These are phyloP conservation scores for Temnothorax curvispinosus DNA, from an alignment of 1,140 invertebrate genomes.

Conservation along the genomic window DNA sequence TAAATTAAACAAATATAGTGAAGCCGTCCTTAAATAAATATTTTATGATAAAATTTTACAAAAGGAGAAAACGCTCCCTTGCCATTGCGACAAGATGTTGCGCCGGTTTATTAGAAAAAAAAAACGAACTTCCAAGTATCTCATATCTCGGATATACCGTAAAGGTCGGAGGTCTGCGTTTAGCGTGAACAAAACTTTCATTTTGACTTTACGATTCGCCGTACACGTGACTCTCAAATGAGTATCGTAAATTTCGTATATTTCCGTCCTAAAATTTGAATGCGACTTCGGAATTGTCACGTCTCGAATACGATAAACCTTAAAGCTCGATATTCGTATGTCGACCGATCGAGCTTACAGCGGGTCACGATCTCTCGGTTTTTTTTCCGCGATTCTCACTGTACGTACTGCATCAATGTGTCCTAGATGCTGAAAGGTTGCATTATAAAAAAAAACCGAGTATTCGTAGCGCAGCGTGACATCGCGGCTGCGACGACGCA, in stretches of 20 bases:
- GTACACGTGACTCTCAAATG: constrained; percentile 16
- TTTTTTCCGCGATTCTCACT: neutral
- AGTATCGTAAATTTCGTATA: neutral
- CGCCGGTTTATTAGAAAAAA: constrained; percentile 36
- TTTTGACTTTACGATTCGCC: constrained; percentile 8
- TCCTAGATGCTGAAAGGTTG: neutral
- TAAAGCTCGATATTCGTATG: neutral
- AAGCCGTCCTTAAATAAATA: neutral
- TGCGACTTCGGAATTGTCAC: neutral
- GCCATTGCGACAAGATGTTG: constrained; percentile 2
- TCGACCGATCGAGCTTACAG: neutral
- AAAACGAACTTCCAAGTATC: neutral
- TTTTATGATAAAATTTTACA: constrained; percentile 2
- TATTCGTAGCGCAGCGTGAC: neutral
- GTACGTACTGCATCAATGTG: neutral
- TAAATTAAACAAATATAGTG: neutral
- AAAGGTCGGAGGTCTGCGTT: neutral
- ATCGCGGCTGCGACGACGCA: neutral
- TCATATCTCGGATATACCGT: neutral
- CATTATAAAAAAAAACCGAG: neutral
- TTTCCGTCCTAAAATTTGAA: neutral
- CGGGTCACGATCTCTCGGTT: neutral
- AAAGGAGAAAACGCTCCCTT: neutral
- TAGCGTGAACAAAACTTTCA: neutral
- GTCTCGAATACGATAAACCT: neutral